These are phyloP conservation scores for Acanthornis magna DNA, from an alignment of 2,797 vertebrate species.

Conservation along the genomic window DNA sequence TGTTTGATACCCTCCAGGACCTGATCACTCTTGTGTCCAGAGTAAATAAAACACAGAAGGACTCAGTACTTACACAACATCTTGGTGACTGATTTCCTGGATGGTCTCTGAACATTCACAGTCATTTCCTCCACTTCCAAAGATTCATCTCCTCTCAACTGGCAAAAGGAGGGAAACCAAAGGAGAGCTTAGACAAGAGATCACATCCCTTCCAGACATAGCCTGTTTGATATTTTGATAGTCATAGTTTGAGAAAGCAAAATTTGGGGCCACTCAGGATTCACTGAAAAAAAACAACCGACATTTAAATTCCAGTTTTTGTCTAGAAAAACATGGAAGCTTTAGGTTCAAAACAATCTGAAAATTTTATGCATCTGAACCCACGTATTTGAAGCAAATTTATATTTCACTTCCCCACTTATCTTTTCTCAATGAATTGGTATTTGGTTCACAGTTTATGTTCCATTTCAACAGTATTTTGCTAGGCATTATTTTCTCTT, in stretches of 20 bases:
- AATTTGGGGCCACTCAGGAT: not conserved
- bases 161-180: not conserved
- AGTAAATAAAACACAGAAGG: not conserved
- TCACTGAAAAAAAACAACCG: not conserved
- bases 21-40: not conserved
- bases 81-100: conserved; percentile 77
- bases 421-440: not conserved
- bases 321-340: not conserved
- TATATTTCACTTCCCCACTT: not conserved
- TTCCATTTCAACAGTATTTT: not conserved
- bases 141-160: conserved; percentile 72
- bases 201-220: not conserved
- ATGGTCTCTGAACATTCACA: conserved; percentile 71
- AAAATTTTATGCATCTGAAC: not conserved
- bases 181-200: not conserved
- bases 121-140: conserved; percentile 71
- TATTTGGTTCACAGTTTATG: not conserved
- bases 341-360: not conserved
- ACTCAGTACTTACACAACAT: conserved; percentile 58
- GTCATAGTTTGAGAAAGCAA: not conserved
- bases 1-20: not conserved
- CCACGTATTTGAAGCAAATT: not conserved
- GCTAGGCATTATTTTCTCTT: not conserved
- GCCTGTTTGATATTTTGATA: not conserved
- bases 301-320: not conserved